Evolutionary conservation across 2,888 invertebrate species (phyloP).

Genomic region (Sarcophaga caerulescens): DNA sequence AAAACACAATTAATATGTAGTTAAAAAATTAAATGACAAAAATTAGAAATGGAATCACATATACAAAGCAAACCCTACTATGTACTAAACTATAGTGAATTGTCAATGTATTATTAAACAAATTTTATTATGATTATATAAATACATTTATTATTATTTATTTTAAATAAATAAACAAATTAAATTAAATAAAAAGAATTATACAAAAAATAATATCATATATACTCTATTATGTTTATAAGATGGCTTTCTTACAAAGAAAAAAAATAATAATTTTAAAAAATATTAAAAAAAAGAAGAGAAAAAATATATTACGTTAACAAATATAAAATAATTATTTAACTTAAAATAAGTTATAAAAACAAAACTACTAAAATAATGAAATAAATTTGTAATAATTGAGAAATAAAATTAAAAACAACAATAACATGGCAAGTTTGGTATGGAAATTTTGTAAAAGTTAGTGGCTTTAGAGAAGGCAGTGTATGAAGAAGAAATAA

Average conservation of each 20-base stretch:
- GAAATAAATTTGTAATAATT: constrained; percentile 64
- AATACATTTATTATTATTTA: constrained; percentile 47
- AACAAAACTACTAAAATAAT: constrained; percentile 57
- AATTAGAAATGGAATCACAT: constrained; percentile 49
- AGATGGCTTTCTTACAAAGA: constrained; percentile 74
- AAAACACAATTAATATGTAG: constrained; percentile 67
- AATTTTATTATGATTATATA: background rate
- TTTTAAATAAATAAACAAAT: constrained; percentile 21
- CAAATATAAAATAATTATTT: constrained; percentile 47
- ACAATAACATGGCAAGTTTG: background rate
- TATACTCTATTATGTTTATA: constrained; percentile 67
- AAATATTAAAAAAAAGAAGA: no score
- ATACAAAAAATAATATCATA: constrained; percentile 58
- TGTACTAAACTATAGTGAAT: constrained; percentile 61
- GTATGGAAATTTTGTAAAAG: constrained; percentile 41
- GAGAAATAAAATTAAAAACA: constrained; percentile 29
- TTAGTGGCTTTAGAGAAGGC: constrained; percentile 1
- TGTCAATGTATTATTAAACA: constrained; percentile 51
- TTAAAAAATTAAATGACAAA: constrained; percentile 63
- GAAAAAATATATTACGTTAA: constrained; percentile 52
- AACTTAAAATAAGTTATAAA: constrained; percentile 46
- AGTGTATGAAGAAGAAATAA: constrained; percentile 21
- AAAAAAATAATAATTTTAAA: constrained; percentile 16
- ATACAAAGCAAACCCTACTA: constrained; percentile 45
- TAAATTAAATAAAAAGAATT: constrained; percentile 52